Evolutionary conservation across 2,888 invertebrate species (phyloP).

Genomic region (Kuschelorhynchus macadamiae): DNA sequence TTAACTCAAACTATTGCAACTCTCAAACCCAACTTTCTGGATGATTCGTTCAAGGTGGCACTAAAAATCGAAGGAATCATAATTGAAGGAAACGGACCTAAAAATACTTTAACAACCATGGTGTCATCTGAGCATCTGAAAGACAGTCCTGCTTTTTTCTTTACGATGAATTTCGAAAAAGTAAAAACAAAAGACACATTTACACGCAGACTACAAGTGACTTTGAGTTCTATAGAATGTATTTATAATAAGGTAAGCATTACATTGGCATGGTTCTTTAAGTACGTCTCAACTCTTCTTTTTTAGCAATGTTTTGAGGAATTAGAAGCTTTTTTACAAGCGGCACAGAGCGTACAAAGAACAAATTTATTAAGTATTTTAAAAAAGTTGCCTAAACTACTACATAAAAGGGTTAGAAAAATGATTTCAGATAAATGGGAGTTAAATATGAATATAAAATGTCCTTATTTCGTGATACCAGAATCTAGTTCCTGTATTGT

Average conservation of each 20-base stretch:
- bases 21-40: slow-evolving; percentile 61
- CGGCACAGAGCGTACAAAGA: slow-evolving; percentile 43
- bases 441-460: slow-evolving; percentile 81
- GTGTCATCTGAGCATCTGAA: slow-evolving; percentile 73
- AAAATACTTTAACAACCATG: slow-evolving; percentile 75
- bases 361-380: slow-evolving; percentile 51
- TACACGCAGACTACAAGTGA: slow-evolving; percentile 74
- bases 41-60: slow-evolving; percentile 57
- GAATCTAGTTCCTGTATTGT: slow-evolving; percentile 80
- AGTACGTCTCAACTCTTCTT: slow-evolving; percentile 27
- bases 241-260: slow-evolving; percentile 81
- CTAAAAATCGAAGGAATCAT: slow-evolving; percentile 79
- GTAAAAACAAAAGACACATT: slow-evolving; percentile 77
- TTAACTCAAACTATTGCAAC: slow-evolving; percentile 76
- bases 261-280: neutral
- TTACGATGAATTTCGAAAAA: slow-evolving; percentile 82
- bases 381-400: slow-evolving; percentile 49
- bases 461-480: slow-evolving; percentile 83
- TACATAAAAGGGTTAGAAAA: slow-evolving; percentile 53
- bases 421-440: slow-evolving; percentile 64
- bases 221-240: slow-evolving; percentile 82
- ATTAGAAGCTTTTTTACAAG: slow-evolving; percentile 53
- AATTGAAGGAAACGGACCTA: slow-evolving; percentile 79
- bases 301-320: slow-evolving; percentile 60
- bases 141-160: slow-evolving; percentile 78